phyloP scores from a whole-genome alignment of 1,140 invertebrate genomes.

The Pseudomyrmex pallidus region DNA sequence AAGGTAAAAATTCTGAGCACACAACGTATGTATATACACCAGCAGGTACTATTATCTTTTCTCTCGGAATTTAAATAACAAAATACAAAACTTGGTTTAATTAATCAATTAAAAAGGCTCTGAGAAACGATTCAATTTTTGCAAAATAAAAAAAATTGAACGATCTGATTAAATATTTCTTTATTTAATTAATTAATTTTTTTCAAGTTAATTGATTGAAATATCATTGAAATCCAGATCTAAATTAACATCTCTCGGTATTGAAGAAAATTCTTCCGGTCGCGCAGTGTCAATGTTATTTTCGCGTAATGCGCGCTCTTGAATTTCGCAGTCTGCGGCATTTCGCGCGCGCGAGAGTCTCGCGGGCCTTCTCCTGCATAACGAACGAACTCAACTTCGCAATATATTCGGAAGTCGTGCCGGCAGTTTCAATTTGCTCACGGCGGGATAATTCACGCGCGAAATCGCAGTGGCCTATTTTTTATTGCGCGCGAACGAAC shows the following conservation, averaged over 20 bases:
- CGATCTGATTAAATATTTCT: too few species aligned
- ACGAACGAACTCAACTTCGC: constrained; percentile 56
- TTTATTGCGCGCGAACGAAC: constrained; percentile 52
- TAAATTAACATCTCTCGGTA: constrained; percentile 19
- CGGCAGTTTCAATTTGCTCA: constrained; percentile 57
- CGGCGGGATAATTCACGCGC: constrained; percentile 58
- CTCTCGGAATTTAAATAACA: too few species aligned
- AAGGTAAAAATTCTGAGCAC: too few species aligned
- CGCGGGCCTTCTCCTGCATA: constrained; percentile 3
- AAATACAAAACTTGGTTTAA: too few species aligned
- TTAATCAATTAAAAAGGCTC: too few species aligned
- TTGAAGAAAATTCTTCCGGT: not conserved
- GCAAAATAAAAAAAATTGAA: too few species aligned
- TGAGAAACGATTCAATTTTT: too few species aligned
- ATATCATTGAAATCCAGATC: not conserved
- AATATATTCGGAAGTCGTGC: constrained; percentile 58
- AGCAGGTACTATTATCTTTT: too few species aligned
- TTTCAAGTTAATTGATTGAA: not conserved
- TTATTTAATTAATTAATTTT: too few species aligned
- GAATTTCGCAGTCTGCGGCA: constrained; percentile 37
- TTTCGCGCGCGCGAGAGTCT: constrained; percentile 2
- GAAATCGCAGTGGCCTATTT: constrained; percentile 57
- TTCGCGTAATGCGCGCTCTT: not conserved
- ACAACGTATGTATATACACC: too few species aligned
- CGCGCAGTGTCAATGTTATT: not conserved